A percentile compares a stretch with the other conserved stretches of the same genome.
phyloP scores from a whole-genome alignment of 2,113 vertebrate species.

The Syrmaticus mikado region DNA sequence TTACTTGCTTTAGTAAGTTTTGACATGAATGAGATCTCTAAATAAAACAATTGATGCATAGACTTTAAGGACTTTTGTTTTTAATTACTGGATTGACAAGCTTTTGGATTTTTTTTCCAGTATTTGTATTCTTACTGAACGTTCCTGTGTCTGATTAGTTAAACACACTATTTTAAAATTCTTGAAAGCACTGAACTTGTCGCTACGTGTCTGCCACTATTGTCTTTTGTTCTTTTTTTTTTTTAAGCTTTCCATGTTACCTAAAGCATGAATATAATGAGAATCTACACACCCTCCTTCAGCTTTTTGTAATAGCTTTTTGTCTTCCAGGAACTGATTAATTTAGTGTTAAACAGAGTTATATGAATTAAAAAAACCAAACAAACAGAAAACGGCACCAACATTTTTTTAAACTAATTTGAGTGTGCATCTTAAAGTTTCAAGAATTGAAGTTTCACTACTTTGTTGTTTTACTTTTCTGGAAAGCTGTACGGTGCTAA shows the following conservation, averaged over 20 bases:
- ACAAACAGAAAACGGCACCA: no score
- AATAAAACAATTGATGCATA: not conserved
- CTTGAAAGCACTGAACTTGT: not conserved
- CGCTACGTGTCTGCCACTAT: not conserved
- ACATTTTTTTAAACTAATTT: not conserved
- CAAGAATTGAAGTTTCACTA: not conserved
- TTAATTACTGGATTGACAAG: not conserved
- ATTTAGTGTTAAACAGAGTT: not conserved
- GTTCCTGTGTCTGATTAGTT: not conserved
- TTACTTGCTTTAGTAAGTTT: not conserved
- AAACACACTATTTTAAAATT: not conserved
- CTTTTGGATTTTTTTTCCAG: not conserved
- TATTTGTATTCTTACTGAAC: not conserved
- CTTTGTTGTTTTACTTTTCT: not conserved
- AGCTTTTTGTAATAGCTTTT: not conserved
- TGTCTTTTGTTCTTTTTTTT: not conserved
- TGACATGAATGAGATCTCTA: not conserved
- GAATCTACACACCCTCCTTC: not conserved
- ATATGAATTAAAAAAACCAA: not conserved
- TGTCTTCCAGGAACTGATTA: not conserved
- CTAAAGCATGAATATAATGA: not conserved
- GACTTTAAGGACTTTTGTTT: not conserved
- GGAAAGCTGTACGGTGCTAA: not conserved
- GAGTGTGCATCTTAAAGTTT: not conserved
- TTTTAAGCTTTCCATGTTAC: not conserved